phyloP scores from a whole-genome alignment of 2,113 vertebrate species.

The Podarcis muralis region DNA sequence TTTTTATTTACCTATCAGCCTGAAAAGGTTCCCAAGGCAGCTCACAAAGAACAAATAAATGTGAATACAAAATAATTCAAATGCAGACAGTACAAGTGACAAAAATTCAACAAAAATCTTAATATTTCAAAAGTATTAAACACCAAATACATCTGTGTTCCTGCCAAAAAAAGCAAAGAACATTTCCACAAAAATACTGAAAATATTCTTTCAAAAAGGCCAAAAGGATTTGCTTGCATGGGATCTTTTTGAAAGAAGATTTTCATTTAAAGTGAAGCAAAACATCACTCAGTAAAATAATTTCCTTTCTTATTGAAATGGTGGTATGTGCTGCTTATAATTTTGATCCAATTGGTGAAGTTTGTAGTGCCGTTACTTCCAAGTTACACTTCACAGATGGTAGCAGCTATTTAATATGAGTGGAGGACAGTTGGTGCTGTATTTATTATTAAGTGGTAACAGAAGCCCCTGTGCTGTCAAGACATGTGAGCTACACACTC shows the following conservation, averaged over 20 bases:
- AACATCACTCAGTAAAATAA: neutral
- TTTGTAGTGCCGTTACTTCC: neutral
- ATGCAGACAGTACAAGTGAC: no score
- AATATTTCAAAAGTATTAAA: no score
- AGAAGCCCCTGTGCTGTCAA: conserved; percentile 54
- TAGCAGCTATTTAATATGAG: conserved; percentile 42
- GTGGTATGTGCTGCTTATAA: neutral
- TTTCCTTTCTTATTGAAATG: neutral
- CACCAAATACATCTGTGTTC: no score
- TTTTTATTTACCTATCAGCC: no score
- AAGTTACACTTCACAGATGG: neutral
- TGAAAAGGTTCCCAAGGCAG: no score
- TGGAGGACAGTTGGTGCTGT: conserved; percentile 53
- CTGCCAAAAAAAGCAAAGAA: no score
- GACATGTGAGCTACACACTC: conserved; percentile 40
- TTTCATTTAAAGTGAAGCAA: neutral
- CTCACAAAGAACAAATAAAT: no score
- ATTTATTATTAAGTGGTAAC: conserved; percentile 65
- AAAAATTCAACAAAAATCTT: no score
- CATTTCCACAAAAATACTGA: no score
- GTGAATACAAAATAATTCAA: no score
- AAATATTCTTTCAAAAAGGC: neutral
- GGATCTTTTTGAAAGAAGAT: conserved; percentile 3
- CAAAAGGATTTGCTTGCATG: conserved; percentile 14
- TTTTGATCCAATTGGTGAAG: neutral